A percentile compares a stretch with the other conserved stretches of the same genome.
These are phyloP conservation scores for Ostrea edulis DNA, from an alignment of 1,140 invertebrate genomes.

Conservation along the genomic window DNA sequence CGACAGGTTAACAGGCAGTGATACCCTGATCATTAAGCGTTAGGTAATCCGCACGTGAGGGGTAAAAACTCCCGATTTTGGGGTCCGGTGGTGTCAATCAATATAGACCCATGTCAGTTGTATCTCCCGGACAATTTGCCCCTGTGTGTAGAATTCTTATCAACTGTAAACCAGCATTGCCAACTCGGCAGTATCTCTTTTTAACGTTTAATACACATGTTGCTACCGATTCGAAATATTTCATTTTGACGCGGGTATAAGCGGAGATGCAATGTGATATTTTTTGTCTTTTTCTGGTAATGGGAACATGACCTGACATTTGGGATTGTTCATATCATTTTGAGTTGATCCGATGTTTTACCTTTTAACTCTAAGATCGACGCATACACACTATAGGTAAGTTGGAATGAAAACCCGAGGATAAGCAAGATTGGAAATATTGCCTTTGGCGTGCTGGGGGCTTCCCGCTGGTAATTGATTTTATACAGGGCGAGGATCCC, in stretches of 20 bases:
- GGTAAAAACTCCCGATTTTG: constrained; percentile 22
- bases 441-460: not conserved
- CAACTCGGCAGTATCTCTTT: not conserved
- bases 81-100: constrained; percentile 34
- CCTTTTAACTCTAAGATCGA: not conserved
- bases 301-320: not conserved
- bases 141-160: not conserved
- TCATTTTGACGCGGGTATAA: constrained; percentile 6
- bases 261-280: constrained; percentile 11
- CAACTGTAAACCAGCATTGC: not conserved
- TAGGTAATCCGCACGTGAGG: constrained; percentile 33
- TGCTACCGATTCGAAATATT: constrained; percentile 28
- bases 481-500: not conserved
- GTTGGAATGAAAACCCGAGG: not conserved
- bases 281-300: constrained; percentile 1
- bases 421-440: constrained; percentile 26
- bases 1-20: not conserved
- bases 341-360: not conserved
- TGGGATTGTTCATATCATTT: not conserved
- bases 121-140: constrained; percentile 17
- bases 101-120: not conserved
- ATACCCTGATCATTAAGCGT: constrained; percentile 3
- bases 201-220: constrained; percentile 1
- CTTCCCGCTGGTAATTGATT: constrained; percentile 7
- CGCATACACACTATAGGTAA: not conserved